Evolutionary conservation across 1,140 invertebrate species (phyloP).

Genomic region (Bombus confusus): DNA sequence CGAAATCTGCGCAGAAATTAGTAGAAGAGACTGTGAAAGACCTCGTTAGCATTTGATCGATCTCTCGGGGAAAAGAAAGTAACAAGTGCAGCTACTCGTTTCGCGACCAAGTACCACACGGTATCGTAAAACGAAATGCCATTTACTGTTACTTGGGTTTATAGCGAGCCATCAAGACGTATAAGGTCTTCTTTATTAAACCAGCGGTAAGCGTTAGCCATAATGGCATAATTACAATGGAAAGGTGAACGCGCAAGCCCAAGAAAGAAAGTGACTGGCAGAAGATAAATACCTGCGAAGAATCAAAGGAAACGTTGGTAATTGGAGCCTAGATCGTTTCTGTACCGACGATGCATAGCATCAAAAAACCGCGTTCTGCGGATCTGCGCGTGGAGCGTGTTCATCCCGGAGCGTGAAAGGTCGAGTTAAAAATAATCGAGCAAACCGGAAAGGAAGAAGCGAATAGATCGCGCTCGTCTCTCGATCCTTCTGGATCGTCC

Average conservation of each 20-base stretch:
- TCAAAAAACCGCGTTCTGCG: background rate
- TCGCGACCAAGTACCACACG: too few relatives aligned
- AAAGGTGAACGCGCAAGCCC: background rate
- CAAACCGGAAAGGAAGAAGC: constrained; percentile 1
- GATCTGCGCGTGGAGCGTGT: background rate
- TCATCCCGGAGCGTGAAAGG: background rate
- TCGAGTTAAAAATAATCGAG: constrained; percentile 16
- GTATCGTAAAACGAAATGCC: constrained; percentile 39
- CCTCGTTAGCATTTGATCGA: background rate
- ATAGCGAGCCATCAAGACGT: constrained; percentile 36
- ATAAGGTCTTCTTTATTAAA: constrained; percentile 15
- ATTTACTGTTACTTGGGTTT: constrained; percentile 60
- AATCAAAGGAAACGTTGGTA: constrained; percentile 18
- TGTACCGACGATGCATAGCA: background rate
- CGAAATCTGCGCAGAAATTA: constrained; percentile 77
- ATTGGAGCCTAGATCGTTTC: constrained; percentile 10
- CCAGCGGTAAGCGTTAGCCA: constrained; percentile 27
- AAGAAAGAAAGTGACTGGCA: background rate
- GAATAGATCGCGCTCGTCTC: background rate
- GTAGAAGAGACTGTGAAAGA: background rate
- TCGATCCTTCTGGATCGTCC: background rate
- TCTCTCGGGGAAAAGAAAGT: background rate
- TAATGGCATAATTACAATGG: constrained; percentile 57
- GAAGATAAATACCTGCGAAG: constrained; percentile 8
- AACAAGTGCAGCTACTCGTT: too few relatives aligned